Evolutionary conservation across 2,888 invertebrate species (phyloP).

Genomic region (Helicoverpa assulta): DNA sequence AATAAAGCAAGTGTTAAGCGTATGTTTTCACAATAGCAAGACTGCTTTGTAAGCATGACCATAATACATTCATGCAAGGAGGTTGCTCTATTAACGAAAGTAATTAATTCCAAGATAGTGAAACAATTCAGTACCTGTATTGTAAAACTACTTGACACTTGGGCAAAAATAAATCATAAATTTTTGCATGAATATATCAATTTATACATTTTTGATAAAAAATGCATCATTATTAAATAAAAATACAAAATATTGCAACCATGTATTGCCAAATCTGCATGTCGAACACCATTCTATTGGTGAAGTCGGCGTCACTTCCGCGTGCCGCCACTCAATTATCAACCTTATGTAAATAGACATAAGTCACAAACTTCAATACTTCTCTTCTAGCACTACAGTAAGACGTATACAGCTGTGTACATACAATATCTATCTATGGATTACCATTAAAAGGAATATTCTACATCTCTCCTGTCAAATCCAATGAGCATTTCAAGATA

Average conservation of each 20-base stretch:
- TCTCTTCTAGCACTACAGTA: conserved; percentile 70
- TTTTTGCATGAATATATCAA: conserved; percentile 9
- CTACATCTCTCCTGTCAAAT: conserved; percentile 54
- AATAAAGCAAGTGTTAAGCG: conserved; percentile 5
- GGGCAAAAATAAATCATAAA: conserved; percentile 11
- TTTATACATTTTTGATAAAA: conserved; percentile 5
- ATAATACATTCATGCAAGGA: conserved; percentile 28
- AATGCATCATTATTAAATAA: conserved; percentile 8
- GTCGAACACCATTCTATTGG: conserved; percentile 69
- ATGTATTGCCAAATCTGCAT: conserved; percentile 71
- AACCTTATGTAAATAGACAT: conserved; percentile 68
- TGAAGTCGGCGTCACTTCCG: conserved; percentile 72
- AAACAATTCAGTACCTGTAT: conserved; percentile 24
- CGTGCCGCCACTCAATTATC: conserved; percentile 65
- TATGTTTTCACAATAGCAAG: conserved; percentile 5
- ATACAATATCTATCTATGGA: conserved; percentile 73
- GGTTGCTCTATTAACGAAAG: conserved; percentile 17
- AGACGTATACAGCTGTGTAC: conserved; percentile 80
- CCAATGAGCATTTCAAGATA: conserved; percentile 31
- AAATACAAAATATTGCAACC: conserved; percentile 46
- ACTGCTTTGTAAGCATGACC: conserved; percentile 7
- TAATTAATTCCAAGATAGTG: conserved; percentile 46
- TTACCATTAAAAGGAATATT: conserved; percentile 67
- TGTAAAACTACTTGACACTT: conserved; percentile 30
- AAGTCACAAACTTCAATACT: conserved; percentile 74